Conservation (phyloP, 2,113 vertebrate genomes). For the Empidonax traillii region DNA sequence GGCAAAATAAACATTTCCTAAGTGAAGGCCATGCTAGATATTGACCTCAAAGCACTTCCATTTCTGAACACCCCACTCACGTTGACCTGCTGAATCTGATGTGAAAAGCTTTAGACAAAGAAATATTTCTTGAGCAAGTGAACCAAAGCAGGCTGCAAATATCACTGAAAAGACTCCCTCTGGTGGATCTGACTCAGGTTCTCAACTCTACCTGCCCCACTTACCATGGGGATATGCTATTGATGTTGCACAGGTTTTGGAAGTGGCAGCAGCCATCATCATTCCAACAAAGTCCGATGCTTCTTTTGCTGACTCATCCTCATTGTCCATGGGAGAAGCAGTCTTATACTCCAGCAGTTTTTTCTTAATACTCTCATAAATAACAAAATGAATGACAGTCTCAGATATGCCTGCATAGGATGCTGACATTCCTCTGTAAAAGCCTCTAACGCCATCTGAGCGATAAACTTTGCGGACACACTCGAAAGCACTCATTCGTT, state of each 20-base stretch:
- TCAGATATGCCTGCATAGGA: slow-evolving; percentile 99
- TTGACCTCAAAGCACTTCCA: background rate
- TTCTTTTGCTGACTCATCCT: slow-evolving; percentile 87
- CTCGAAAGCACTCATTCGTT: slow-evolving; percentile 90
- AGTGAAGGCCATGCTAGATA: background rate
- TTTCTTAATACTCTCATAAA: slow-evolving; percentile 98
- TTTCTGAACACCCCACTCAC: background rate
- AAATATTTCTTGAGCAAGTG: background rate
- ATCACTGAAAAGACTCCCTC: background rate
- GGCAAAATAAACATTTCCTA: background rate
- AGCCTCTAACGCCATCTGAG: slow-evolving; percentile 89
- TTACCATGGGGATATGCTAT: slow-evolving; percentile 97
- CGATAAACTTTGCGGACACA: slow-evolving; percentile 92
- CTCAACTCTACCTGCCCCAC: background rate
- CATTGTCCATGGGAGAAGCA: slow-evolving; percentile 80
- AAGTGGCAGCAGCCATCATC: slow-evolving; percentile 98
- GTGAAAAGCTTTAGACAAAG: background rate
- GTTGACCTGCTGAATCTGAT: background rate
- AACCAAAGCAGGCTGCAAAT: background rate
- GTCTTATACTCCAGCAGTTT: slow-evolving; percentile 85
- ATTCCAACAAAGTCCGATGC: slow-evolving; percentile 95
- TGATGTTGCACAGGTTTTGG: slow-evolving; percentile 95
- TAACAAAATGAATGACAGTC: slow-evolving; percentile 98
- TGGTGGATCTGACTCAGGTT: background rate
- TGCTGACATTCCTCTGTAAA: slow-evolving; percentile 97